Percentiles rank a stretch among this genome's conserved stretches.
Evolutionary conservation across 2,113 vertebrate species (phyloP).

Genomic region (Sander vitreus): DNA sequence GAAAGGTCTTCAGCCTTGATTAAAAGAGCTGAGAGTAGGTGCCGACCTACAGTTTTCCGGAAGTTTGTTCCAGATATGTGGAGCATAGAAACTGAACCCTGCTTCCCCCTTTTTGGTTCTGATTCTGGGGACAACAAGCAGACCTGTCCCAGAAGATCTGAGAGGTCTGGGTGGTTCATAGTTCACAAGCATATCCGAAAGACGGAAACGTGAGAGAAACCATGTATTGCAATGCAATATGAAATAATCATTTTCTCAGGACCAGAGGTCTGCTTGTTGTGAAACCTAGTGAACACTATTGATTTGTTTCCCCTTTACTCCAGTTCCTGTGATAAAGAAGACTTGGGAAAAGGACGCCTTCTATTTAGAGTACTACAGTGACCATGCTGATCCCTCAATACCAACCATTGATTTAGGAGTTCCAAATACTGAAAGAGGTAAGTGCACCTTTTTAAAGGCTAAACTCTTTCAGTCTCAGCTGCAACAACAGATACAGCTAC

Average conservation of each 20-base stretch:
- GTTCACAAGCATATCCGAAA: not conserved
- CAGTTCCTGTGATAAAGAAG: conserved; percentile 96
- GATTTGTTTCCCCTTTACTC: conserved; percentile 51
- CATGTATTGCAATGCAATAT: not conserved
- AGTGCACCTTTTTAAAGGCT: conserved; percentile 53
- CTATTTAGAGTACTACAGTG: conserved; percentile 94
- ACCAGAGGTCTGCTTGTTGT: conserved; percentile 21
- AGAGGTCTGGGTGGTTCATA: no score
- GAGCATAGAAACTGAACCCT: no score
- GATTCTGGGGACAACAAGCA: no score
- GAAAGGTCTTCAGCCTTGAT: no score
- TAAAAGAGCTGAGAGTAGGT: no score
- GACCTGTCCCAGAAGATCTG: no score
- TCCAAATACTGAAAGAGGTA: conserved; percentile 97
- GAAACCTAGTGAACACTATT: conserved; percentile 43
- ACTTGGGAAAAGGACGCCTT: conserved; percentile 93
- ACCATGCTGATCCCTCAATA: conserved; percentile 90
- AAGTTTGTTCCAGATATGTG: no score
- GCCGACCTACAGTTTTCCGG: no score
- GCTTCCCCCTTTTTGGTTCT: no score
- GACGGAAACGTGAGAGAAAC: not conserved
- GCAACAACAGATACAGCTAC: conserved; percentile 11
- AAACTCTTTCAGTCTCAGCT: not conserved
- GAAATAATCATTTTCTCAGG: conserved; percentile 10
- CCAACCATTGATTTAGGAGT: conserved; percentile 93